These are phyloP conservation scores for Poeciliopsis prolifica DNA, from an alignment of 2,113 vertebrate genomes.

Conservation along the genomic window DNA sequence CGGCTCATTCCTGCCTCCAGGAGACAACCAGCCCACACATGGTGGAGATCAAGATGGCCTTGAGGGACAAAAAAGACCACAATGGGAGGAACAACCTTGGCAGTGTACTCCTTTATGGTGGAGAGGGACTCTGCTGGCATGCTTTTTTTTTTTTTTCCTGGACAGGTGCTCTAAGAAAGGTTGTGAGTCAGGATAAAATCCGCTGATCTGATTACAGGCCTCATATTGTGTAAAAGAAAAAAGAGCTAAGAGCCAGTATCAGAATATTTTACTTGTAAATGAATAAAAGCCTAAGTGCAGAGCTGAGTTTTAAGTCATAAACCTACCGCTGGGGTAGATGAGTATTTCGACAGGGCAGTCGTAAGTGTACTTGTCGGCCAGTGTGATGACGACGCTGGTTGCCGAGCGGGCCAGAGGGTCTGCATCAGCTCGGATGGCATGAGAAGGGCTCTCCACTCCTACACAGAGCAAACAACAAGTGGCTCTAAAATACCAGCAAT, in stretches of 20 bases:
- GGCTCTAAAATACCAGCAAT: slow-evolving; percentile 1
- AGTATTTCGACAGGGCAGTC: slow-evolving; percentile 93
- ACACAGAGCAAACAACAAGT: slow-evolving; percentile 49
- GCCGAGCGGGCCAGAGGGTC: slow-evolving; percentile 89
- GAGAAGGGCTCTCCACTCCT: slow-evolving; percentile 97
- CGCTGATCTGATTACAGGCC: slow-evolving; percentile 47
- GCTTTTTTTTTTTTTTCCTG: slow-evolving; percentile 1
- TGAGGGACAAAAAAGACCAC: slow-evolving; percentile 13
- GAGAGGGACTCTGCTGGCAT: slow-evolving; percentile 17
- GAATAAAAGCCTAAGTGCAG: background rate
- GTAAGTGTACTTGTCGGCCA: slow-evolving; percentile 94
- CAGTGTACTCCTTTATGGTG: slow-evolving; percentile 45
- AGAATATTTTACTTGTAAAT: slow-evolving; percentile 21
- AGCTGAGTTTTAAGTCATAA: slow-evolving; percentile 5
- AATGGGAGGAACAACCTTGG: background rate
- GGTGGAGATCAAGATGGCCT: slow-evolving; percentile 40
- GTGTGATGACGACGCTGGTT: slow-evolving; percentile 87
- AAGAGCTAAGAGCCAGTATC: slow-evolving; percentile 8
- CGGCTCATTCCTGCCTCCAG: slow-evolving; percentile 48
- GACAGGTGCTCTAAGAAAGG: slow-evolving; percentile 13
- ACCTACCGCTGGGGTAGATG: slow-evolving; percentile 92
- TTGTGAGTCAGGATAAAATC: slow-evolving; percentile 31
- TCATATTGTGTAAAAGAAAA: background rate
- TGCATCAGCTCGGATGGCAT: slow-evolving; percentile 91
- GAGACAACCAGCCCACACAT: slow-evolving; percentile 51